Evolutionary conservation across 92 coral and sea anemone species (phyloP).

Genomic region (Zoanthus sansibaricus): DNA sequence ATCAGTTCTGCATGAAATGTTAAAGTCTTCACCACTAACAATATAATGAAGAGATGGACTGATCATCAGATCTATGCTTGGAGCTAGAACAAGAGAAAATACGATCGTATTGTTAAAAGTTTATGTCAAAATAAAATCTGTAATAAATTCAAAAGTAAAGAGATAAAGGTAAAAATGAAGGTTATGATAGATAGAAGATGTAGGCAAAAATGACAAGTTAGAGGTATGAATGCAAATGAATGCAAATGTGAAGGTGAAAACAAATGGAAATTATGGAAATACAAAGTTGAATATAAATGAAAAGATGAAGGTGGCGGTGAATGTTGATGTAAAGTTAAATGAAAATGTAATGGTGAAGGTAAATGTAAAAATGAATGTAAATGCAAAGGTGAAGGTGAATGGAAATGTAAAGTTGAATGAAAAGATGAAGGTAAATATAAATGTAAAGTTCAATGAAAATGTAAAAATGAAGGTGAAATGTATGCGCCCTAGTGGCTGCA

Average conservation of each 20-base stretch:
- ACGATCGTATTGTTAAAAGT: background rate
- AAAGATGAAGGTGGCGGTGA: too few relatives aligned
- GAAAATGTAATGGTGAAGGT: too few relatives aligned
- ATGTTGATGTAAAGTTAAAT: too few relatives aligned
- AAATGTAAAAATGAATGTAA: too few relatives aligned
- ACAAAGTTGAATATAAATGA: background rate
- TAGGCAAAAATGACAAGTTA: background rate
- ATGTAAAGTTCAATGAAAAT: too few relatives aligned
- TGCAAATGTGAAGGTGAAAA: background rate
- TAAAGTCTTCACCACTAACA: conserved; percentile 20
- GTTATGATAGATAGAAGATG: background rate
- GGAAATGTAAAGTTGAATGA: too few relatives aligned
- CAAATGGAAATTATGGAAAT: background rate
- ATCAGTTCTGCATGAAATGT: conserved; percentile 4
- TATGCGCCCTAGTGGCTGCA: too few relatives aligned
- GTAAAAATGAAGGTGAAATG: too few relatives aligned
- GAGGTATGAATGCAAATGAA: background rate
- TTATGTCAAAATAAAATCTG: background rate
- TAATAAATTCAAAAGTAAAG: background rate
- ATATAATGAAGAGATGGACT: background rate
- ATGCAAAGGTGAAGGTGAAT: too few relatives aligned
- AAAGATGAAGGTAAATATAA: too few relatives aligned
- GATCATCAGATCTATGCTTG: background rate
- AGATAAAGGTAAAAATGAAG: background rate
- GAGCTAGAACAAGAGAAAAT: background rate